Conservation (phyloP, 92 coral and sea anemone species). For the Nematostella vectensis region DNA sequence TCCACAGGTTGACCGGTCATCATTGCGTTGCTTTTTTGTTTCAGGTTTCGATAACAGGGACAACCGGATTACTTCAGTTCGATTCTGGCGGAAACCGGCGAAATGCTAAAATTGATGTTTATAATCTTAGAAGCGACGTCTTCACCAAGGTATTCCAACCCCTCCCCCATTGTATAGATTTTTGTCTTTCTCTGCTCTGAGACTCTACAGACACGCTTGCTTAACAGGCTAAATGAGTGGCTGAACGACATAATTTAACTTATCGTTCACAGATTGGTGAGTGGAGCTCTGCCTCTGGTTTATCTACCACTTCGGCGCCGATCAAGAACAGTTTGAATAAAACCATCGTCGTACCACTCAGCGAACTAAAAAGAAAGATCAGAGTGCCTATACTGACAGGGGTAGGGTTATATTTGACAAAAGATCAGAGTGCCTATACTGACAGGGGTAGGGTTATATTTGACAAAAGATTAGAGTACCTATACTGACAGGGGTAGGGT, state of each 20-base stretch:
- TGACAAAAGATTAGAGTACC: too few species aligned
- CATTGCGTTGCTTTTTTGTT: too few species aligned
- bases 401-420: constrained; percentile 1
- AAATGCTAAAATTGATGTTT: constrained; percentile 25
- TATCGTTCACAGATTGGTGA: constrained; percentile 34
- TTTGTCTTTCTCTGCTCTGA: too few species aligned
- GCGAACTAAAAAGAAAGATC: constrained; percentile 18
- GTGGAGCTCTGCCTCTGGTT: constrained; percentile 14
- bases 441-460: too few species aligned
- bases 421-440: neutral
- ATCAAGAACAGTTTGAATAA: constrained; percentile 6
- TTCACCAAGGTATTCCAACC: constrained; percentile 41
- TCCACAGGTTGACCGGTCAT: too few species aligned
- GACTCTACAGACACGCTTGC: too few species aligned
- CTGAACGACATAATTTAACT: too few species aligned
- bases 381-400: constrained; percentile 4
- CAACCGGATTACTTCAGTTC: constrained; percentile 51
- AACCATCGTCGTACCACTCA: constrained; percentile 14
- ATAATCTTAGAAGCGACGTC: constrained; percentile 19
- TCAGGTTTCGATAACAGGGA: constrained; percentile 32
- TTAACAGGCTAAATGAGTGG: too few species aligned
- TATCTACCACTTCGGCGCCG: constrained; percentile 14
- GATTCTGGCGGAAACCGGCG: constrained; percentile 32
- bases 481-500: too few species aligned
- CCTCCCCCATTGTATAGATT: too few species aligned